These are phyloP conservation scores for Baccha elongata DNA, from an alignment of 2,888 invertebrate genomes.

Conservation along the genomic window DNA sequence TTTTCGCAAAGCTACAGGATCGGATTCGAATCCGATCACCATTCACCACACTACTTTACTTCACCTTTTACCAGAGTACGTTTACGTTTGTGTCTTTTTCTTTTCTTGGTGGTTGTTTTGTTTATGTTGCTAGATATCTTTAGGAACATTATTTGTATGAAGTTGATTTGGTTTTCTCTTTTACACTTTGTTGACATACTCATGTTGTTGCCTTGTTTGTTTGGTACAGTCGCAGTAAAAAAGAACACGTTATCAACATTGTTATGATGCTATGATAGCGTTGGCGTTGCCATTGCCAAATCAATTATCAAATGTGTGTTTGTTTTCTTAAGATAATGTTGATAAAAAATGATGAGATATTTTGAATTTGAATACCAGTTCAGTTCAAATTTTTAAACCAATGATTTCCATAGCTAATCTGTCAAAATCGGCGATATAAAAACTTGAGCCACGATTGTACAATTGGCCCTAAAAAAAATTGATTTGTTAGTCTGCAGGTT, in stretches of 20 bases:
- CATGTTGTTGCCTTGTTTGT: not conserved
- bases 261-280: not conserved
- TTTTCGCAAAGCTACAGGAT: conserved; percentile 54
- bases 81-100: not conserved
- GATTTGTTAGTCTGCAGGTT: conserved; percentile 8
- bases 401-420: too few species aligned
- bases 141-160: conserved; percentile 8
- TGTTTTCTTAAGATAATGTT: conserved; percentile 27
- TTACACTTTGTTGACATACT: conserved; percentile 26
- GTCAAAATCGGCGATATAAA: too few species aligned
- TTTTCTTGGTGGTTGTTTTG: conserved; percentile 14
- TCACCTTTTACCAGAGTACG: too few species aligned
- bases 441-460: too few species aligned
- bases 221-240: conserved; percentile 29
- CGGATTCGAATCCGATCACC: too few species aligned
- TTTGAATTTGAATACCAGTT: too few species aligned
- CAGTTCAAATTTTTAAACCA: too few species aligned
- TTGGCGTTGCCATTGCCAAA: not conserved
- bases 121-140: conserved; percentile 15
- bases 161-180: conserved; percentile 56
- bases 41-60: too few species aligned
- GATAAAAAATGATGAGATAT: conserved; percentile 16
- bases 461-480: conserved; percentile 20
- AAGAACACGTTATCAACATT: not conserved
- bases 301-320: not conserved